phyloP scores from a whole-genome alignment of 2,888 invertebrate species.

The Lingula anatina region DNA sequence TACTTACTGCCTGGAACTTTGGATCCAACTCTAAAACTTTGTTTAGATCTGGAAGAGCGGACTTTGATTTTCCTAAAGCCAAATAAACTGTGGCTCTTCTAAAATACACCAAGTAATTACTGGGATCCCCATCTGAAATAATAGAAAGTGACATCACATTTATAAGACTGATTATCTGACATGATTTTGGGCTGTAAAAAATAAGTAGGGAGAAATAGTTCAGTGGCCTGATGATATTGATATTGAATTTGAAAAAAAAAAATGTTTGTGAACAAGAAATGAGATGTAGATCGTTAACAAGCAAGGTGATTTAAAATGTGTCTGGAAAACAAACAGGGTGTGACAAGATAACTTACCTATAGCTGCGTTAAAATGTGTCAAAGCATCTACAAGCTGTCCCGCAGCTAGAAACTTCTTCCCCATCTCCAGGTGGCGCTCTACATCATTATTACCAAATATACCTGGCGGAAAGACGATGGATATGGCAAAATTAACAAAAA shows the following conservation, averaged over 20 bases:
- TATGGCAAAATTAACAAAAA: no score
- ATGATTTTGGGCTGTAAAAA: no score
- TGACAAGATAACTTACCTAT: no score
- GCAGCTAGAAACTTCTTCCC: constrained; percentile 86
- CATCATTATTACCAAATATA: constrained; percentile 57
- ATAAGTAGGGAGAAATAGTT: no score
- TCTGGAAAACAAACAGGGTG: no score
- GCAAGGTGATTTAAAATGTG: no score
- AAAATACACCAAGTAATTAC: constrained; percentile 92
- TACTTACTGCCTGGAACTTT: constrained; percentile 83
- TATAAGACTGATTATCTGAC: no score
- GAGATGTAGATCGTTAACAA: no score
- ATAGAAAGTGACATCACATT: no score
- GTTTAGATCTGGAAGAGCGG: constrained; percentile 89
- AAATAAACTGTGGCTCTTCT: constrained; percentile 93
- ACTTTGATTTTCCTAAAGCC: constrained; percentile 90
- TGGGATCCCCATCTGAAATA: constrained; percentile 84
- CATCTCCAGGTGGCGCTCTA: constrained; percentile 87
- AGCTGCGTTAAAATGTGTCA: constrained; percentile 96
- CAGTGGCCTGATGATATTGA: no score
- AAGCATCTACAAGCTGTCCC: constrained; percentile 90
- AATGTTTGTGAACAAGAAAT: no score
- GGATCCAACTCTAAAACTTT: constrained; percentile 88
- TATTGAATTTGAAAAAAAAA: no score
- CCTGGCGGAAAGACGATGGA: constrained; percentile 4